Evolutionary conservation across 2,888 invertebrate species (phyloP).

Genomic region (Pristionchus mayeri): DNA sequence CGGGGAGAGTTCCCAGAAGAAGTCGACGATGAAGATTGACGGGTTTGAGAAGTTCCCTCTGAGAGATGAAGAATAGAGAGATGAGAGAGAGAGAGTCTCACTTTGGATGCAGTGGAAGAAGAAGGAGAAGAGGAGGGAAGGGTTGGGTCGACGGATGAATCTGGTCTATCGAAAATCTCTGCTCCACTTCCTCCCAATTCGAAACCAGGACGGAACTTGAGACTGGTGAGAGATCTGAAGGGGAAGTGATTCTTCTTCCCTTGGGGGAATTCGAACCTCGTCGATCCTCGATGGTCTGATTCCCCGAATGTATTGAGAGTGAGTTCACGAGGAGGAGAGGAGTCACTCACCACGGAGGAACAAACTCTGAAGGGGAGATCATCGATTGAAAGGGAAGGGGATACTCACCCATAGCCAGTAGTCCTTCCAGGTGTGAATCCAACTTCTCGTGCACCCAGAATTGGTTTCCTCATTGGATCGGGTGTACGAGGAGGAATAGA

Average conservation of each 20-base stretch:
- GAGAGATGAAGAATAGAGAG: not conserved
- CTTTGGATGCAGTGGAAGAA: not conserved
- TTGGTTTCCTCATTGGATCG: conserved; percentile 40
- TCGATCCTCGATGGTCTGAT: conserved; percentile 33
- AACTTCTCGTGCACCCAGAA: conserved; percentile 20
- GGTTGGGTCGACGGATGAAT: conserved; percentile 54
- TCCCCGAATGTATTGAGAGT: conserved; percentile 47
- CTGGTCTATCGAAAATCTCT: conserved; percentile 62
- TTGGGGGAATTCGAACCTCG: not conserved
- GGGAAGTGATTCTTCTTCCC: not conserved
- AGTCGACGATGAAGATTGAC: conserved; percentile 51
- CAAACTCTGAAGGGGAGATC: not conserved
- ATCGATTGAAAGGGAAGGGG: not conserved
- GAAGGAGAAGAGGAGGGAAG: conserved; percentile 38
- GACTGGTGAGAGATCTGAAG: conserved; percentile 59
- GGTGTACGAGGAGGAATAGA: conserved; percentile 31
- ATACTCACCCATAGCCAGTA: conserved; percentile 23
- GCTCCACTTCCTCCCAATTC: not conserved
- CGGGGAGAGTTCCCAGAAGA: conserved; percentile 34
- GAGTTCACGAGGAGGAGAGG: conserved; percentile 36
- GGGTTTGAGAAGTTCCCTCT: conserved; percentile 37
- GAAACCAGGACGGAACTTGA: conserved; percentile 57
- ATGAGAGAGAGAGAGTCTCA: not conserved
- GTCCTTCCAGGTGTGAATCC: conserved; percentile 6
- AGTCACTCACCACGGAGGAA: not conserved